These are phyloP conservation scores for Aphaenogaster rudis DNA, from an alignment of 1,140 invertebrate genomes.

Conservation along the genomic window DNA sequence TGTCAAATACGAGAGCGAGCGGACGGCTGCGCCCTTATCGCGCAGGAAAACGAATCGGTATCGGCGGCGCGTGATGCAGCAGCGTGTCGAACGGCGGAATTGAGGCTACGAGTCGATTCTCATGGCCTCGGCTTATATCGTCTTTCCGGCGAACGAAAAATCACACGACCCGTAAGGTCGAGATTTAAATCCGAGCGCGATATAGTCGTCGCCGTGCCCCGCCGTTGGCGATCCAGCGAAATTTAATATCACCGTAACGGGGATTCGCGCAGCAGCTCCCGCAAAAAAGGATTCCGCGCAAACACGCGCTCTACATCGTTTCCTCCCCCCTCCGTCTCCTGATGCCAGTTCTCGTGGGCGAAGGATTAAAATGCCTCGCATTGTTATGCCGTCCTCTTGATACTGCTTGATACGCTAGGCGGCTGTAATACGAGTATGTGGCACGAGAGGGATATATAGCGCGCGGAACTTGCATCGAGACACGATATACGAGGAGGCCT, in stretches of 20 bases:
- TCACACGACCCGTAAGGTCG: conserved; percentile 65
- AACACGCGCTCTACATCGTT: neutral
- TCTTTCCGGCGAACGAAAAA: conserved; percentile 79
- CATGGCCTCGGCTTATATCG: conserved; percentile 77
- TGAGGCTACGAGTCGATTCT: conserved; percentile 79
- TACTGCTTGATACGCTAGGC: conserved; percentile 17
- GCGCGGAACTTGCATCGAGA: conserved; percentile 38
- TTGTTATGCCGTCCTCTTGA: conserved; percentile 27
- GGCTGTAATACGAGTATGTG: conserved; percentile 42
- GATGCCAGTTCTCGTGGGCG: neutral
- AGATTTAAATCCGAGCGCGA: conserved; percentile 70
- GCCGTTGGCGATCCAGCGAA: conserved; percentile 47
- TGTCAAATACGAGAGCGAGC: conserved; percentile 42
- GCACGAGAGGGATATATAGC: conserved; percentile 38
- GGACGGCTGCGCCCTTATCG: conserved; percentile 80
- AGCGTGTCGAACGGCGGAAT: conserved; percentile 76
- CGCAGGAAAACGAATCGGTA: conserved; percentile 68
- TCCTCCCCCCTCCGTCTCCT: neutral
- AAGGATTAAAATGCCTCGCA: conserved; percentile 44
- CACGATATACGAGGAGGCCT: conserved; percentile 16
- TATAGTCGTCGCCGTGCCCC: conserved; percentile 31
- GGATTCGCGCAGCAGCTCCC: neutral
- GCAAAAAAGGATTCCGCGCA: neutral
- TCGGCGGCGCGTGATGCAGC: conserved; percentile 68
- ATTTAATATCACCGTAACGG: conserved; percentile 57